phyloP scores from a whole-genome alignment of 2,888 invertebrate genomes.

The Pheosia tremula region DNA sequence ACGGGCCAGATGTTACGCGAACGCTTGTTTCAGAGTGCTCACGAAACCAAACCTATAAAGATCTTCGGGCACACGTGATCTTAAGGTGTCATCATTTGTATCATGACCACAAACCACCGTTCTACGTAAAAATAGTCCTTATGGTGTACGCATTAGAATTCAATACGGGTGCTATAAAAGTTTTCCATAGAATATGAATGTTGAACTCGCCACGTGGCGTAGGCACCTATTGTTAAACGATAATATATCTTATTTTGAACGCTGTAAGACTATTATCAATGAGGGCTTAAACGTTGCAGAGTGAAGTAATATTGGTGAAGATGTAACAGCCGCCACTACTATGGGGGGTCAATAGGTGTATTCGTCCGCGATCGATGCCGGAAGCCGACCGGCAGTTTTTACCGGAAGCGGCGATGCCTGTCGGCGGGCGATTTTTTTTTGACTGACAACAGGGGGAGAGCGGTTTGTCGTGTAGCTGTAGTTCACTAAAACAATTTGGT shows the following conservation, averaged over 20 bases:
- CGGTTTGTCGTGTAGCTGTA: slow-evolving; percentile 33
- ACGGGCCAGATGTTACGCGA: slow-evolving; percentile 39
- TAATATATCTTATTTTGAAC: slow-evolving; percentile 33
- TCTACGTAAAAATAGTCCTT: slow-evolving; percentile 36
- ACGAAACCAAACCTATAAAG: slow-evolving; percentile 19
- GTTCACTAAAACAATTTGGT: slow-evolving; percentile 38
- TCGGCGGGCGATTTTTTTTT: slow-evolving; percentile 49
- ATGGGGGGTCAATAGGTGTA: slow-evolving; percentile 69
- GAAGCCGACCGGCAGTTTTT: slow-evolving; percentile 56
- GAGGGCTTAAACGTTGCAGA: slow-evolving; percentile 33
- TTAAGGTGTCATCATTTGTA: slow-evolving; percentile 11
- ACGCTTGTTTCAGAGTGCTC: slow-evolving; percentile 24
- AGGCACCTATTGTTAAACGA: slow-evolving; percentile 19
- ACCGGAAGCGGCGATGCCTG: slow-evolving; percentile 56
- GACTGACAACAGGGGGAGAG: slow-evolving; percentile 37
- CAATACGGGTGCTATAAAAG: slow-evolving; percentile 42
- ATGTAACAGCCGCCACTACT: slow-evolving; percentile 52
- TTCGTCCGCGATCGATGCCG: slow-evolving; percentile 66
- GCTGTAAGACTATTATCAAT: slow-evolving; percentile 34
- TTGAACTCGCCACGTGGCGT: slow-evolving; percentile 24
- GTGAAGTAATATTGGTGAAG: slow-evolving; percentile 49
- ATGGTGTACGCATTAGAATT: slow-evolving; percentile 29
- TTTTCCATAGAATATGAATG: slow-evolving; percentile 24
- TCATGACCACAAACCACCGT: slow-evolving; percentile 29
- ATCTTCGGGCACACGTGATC: slow-evolving; percentile 30